Evolutionary conservation across 1,140 invertebrate species (phyloP), one percentile per base, ranked within the genome.

Genomic region (Heliconius eleuchia): DNA sequence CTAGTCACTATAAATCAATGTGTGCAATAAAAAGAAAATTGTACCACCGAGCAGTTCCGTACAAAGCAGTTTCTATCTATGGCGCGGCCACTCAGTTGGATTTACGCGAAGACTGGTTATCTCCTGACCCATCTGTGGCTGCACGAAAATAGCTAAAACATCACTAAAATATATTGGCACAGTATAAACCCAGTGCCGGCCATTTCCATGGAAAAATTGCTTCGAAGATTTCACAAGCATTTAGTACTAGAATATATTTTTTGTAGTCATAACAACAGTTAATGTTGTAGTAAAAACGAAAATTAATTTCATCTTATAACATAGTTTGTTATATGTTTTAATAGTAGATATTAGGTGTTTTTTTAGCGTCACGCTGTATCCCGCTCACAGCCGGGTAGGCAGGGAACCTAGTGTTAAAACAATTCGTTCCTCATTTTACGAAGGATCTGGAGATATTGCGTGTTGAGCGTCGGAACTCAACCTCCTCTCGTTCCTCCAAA

Each of bases 1-100:
- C 81, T 84, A 83, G 85, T 87, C 78, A 80, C 83, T 79, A 89
- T 89, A 88, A 88, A 88, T 89, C 88, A 89, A 81, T 79, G 83
- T 85, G 84, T 71, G 83, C 83, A 80, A 80, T 82, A 85, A 87
- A 88, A 89, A 83, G 84, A 83, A 87, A 82, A 82, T 76, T 71
- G 81, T 72, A 82, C 81, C 78, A 78, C 78, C 81, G 70, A 82
- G 81, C 77, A 84, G 84, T 87, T 86, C 81, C 82, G 83, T 23
- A 23, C 23, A 23, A 23, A 23, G 79, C 80, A 77, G 80, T 84
- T 81, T 85, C 82, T 86, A 84, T 72, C 78, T 84, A 77, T 80
- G 77, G 86, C 71, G 79, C 78, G 77, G 75, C 78, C 76, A 74
- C 80, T 78, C 80, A 76, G 83, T 81, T 86, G 88, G 87, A 90